Evolutionary conservation across 2,888 invertebrate genomes (phyloP).

Genomic region (Cantharis rufa): DNA sequence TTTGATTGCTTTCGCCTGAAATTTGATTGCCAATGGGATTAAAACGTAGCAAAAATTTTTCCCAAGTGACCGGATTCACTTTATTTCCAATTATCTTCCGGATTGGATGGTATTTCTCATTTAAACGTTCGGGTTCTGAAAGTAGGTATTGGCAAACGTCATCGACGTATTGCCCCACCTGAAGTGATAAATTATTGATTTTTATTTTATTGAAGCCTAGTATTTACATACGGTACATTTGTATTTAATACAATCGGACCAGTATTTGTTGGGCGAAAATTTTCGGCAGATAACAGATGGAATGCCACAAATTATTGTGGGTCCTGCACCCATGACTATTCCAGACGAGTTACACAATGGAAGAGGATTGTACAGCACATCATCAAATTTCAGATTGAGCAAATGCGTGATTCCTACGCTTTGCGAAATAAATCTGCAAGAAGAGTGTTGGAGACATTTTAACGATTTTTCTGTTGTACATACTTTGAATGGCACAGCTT

Average conservation of each 20-base stretch:
- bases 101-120: slow-evolving; percentile 58
- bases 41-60: slow-evolving; percentile 58
- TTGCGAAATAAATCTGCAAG: slow-evolving; percentile 66
- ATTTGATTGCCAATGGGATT: not conserved
- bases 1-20: not conserved
- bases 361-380: slow-evolving; percentile 83
- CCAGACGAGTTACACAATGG: slow-evolving; percentile 92
- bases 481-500: slow-evolving; percentile 82
- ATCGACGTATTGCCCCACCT: slow-evolving; percentile 64
- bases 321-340: slow-evolving; percentile 81
- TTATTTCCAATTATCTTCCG: slow-evolving; percentile 75
- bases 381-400: slow-evolving; percentile 66
- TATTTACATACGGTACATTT: slow-evolving; percentile 74
- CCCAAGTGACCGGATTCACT: slow-evolving; percentile 69
- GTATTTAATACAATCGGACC: slow-evolving; percentile 87
- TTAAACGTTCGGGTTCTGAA: slow-evolving; percentile 56
- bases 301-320: slow-evolving; percentile 72
- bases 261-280: slow-evolving; percentile 89
- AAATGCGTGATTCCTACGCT: slow-evolving; percentile 68
- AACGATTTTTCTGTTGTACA: slow-evolving; percentile 30
- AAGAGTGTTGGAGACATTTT: not conserved
- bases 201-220: not conserved
- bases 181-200: slow-evolving; percentile 13
- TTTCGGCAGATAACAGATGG: slow-evolving; percentile 79
- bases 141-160: slow-evolving; percentile 64